phyloP scores from a whole-genome alignment of 2,888 invertebrate genomes.

The Sesia apiformis region DNA sequence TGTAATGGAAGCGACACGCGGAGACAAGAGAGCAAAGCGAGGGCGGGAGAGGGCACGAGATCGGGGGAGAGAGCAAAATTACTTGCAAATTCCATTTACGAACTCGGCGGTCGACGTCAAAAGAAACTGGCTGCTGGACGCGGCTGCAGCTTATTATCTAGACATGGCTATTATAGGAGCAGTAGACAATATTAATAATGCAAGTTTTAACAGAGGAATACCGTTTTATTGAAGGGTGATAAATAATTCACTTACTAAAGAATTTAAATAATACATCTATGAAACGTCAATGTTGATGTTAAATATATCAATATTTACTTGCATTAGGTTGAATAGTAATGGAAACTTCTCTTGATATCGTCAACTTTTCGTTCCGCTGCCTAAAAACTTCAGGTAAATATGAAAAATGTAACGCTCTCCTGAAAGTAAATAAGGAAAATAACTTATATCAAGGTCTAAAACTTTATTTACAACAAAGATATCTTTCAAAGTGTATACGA shows the following conservation, averaged over 20 bases:
- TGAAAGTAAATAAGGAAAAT: neutral
- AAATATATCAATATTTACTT: too few relatives aligned
- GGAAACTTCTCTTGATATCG: too few relatives aligned
- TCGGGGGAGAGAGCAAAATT: constrained; percentile 48
- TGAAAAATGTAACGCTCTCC: neutral
- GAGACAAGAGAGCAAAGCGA: constrained; percentile 66
- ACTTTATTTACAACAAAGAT: neutral
- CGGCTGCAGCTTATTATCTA: neutral
- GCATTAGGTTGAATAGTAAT: too few relatives aligned
- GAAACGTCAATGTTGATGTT: too few relatives aligned
- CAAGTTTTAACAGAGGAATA: too few relatives aligned
- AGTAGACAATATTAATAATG: neutral
- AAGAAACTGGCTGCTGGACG: neutral
- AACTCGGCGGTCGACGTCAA: constrained; percentile 38
- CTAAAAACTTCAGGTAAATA: too few relatives aligned
- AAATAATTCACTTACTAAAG: too few relatives aligned
- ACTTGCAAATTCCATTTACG: constrained; percentile 74
- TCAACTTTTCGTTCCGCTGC: too few relatives aligned
- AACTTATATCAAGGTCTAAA: neutral
- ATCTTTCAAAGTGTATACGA: neutral
- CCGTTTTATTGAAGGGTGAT: too few relatives aligned
- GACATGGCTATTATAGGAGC: neutral
- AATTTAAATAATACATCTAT: too few relatives aligned
- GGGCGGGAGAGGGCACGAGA: constrained; percentile 23
- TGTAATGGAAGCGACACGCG: constrained; percentile 72